Evolutionary conservation across 1,140 invertebrate species (phyloP).

Genomic region (Drosophila simulans): DNA sequence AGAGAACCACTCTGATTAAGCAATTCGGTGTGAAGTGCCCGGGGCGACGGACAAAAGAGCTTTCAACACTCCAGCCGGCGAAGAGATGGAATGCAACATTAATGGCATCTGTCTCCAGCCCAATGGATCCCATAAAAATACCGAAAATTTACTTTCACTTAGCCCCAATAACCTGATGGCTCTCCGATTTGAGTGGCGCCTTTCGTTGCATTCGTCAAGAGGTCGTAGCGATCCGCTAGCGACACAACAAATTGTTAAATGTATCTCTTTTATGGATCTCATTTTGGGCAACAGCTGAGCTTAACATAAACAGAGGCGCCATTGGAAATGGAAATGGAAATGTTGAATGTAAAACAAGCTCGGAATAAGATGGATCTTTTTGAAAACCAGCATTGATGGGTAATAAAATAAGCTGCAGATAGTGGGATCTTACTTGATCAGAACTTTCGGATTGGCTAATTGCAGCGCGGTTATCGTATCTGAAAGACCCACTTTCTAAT

Average conservation of each 20-base stretch:
- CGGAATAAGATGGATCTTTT: neutral
- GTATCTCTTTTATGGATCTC: constrained; percentile 52
- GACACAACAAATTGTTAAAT: constrained; percentile 77
- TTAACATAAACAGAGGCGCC: constrained; percentile 32
- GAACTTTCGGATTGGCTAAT: neutral
- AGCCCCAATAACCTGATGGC: constrained; percentile 56
- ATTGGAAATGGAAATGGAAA: constrained; percentile 16
- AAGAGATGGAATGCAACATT: constrained; percentile 68
- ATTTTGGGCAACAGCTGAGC: constrained; percentile 45
- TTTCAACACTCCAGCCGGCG: constrained; percentile 70
- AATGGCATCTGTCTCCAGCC: constrained; percentile 56
- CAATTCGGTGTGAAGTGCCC: constrained; percentile 73
- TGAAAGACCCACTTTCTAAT: no score
- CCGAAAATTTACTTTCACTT: constrained; percentile 77
- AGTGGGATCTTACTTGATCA: neutral
- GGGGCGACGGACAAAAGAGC: constrained; percentile 55
- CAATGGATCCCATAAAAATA: constrained; percentile 61
- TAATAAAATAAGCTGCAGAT: neutral
- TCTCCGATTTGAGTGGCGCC: constrained; percentile 57
- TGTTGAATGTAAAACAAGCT: constrained; percentile 2
- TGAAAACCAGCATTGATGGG: neutral
- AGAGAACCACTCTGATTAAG: constrained; percentile 65
- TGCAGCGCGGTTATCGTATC: no score
- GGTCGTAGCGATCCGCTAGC: constrained; percentile 55
- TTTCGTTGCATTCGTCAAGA: constrained; percentile 30